Base-by-base conservation (phyloP, 2,888 invertebrate genomes). In the Cordylochernes scorpioides region DNA sequence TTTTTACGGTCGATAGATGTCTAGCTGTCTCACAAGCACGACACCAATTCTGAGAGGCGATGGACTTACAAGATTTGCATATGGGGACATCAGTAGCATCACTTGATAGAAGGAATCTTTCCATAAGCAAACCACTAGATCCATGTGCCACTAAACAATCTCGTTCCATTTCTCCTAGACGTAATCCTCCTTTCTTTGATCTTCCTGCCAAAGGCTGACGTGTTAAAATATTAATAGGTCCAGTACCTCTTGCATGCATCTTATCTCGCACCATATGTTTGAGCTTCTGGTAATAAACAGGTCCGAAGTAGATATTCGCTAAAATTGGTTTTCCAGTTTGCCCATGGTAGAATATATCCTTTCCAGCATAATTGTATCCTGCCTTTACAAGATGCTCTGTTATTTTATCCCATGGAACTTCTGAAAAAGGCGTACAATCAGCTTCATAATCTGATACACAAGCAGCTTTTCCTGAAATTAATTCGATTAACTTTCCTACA, bases 191-290 rank as follows among this genome's bases (percentile, higher is more conserved):
- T 51, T 91, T 91, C 13, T 82, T 64, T 31, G 86, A 75, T 36
- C 88, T 63, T 9, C 91, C 91, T 58, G 97, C 97, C 0, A 94
- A 97, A 6, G 97, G 97, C 54, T 99, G 97, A 3, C 97, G 64
- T 0, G 97, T 97, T 22, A 99, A 61, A 6, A 88, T 80, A 1
- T 88, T 86, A 35, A 82, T 64, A 0, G 94, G 94, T 0, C 97
- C 97, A 33, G 82, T 64, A 0, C 91, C 82, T 32, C 71, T 65
- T 1, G 88, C 94, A 53, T 97, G 97, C 71, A 99, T 94, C 57
- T 99, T 99, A 53, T 99, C 97, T 51, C 88, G 70, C 1, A 99
- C 97, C 97, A 99, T 99, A 52, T 99, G 97, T 56, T 99, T 99
- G 39, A 99, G 57, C 51, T 91, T 91, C 52, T 99, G 91, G 52